Evolutionary conservation across 2,888 invertebrate species (phyloP).

Genomic region (Drosophila melanosoma): DNA sequence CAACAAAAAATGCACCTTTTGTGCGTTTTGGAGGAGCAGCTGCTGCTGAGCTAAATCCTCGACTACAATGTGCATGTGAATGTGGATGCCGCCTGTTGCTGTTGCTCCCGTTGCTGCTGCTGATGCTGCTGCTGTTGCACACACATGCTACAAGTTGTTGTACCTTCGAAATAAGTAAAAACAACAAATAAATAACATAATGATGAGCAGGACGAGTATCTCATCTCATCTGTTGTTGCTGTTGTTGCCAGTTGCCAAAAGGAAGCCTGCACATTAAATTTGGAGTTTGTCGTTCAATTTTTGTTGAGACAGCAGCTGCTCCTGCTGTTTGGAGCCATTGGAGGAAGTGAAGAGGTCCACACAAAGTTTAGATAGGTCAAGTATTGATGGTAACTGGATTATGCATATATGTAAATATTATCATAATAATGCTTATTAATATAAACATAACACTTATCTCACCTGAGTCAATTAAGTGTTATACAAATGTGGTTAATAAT

Average conservation of each 20-base stretch:
- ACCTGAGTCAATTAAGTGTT: not conserved
- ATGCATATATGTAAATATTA: not conserved
- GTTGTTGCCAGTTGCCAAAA: conserved; percentile 17
- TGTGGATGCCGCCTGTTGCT: conserved; percentile 42
- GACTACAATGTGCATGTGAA: conserved; percentile 12
- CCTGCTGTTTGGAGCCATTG: not conserved
- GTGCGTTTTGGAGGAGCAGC: conserved; percentile 56
- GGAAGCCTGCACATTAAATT: conserved; percentile 48
- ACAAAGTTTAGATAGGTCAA: conserved; percentile 31
- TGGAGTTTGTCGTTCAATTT: conserved; percentile 52
- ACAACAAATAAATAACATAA: conserved; percentile 30
- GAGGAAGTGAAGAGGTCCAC: not conserved
- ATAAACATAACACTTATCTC: not conserved
- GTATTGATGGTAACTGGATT: conserved; percentile 3
- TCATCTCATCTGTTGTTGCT: conserved; percentile 2
- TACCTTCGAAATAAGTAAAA: conserved; percentile 7
- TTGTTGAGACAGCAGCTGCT: conserved; percentile 28
- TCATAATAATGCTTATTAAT: not conserved
- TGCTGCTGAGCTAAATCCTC: conserved; percentile 42
- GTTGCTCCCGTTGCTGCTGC: conserved; percentile 36
- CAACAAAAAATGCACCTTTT: conserved; percentile 68
- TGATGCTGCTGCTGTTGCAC: conserved; percentile 11
- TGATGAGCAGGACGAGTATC: conserved; percentile 38
- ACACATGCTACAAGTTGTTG: conserved; percentile 55
- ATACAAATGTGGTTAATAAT: not conserved